These are phyloP conservation scores for Chrysina gloriosa DNA, from an alignment of 2,888 invertebrate species.

Conservation along the genomic window DNA sequence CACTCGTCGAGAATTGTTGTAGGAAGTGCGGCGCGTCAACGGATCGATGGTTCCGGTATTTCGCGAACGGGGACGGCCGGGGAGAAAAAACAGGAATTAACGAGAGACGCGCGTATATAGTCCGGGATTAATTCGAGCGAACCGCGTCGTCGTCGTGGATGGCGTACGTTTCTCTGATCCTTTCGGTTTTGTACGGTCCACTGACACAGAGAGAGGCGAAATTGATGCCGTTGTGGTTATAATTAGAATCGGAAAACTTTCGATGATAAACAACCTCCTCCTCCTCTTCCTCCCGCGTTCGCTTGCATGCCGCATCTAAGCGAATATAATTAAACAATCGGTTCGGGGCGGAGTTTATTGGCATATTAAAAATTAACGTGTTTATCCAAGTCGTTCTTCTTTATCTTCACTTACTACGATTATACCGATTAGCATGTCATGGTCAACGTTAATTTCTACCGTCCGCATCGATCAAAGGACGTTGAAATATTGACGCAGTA, in stretches of 20 bases:
- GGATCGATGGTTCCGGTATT: conserved; percentile 34
- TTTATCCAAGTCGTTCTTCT: no score
- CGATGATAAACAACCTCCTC: conserved; percentile 6
- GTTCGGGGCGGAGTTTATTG: no score
- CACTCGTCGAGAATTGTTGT: neutral
- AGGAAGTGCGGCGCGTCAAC: conserved; percentile 14
- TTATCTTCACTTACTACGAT: no score
- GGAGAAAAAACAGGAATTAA: neutral
- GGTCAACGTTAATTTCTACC: no score
- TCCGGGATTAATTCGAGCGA: neutral
- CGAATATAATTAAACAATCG: no score
- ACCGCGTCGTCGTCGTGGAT: neutral
- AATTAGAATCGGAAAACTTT: conserved; percentile 18
- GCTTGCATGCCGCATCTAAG: no score
- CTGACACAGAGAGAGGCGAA: conserved; percentile 25
- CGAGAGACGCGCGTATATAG: neutral
- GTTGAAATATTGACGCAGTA: no score
- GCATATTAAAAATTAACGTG: no score
- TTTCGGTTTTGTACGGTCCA: conserved; percentile 15
- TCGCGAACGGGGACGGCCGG: neutral
- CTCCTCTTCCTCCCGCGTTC: neutral
- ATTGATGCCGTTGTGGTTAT: conserved; percentile 25
- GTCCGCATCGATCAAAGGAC: no score
- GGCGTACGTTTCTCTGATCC: neutral
- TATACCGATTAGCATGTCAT: no score